Evolutionary conservation across 2,797 vertebrate species (phyloP), one percentile per base, ranked within the genome.

Genomic region (Scomberomorus guttatus): DNA sequence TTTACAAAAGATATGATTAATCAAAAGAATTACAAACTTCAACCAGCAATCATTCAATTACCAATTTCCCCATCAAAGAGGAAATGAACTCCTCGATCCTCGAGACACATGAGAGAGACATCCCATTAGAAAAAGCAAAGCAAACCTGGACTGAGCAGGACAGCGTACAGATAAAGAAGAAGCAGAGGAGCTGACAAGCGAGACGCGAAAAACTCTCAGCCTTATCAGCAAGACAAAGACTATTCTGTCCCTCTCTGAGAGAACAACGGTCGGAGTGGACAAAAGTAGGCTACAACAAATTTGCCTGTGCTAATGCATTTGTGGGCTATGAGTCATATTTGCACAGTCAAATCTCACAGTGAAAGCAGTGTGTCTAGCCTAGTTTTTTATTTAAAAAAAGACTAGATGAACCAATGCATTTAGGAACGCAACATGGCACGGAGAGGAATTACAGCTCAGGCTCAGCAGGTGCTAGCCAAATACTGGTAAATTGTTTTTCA

Each of bases 321-420:
- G 54, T 68, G 64, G 44, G 69, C 51, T 9, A 50, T 81, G 80
- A 75, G 50, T 89, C 85, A 84, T 66, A 66, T 84, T 84, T 87
- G 55, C 51, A 66, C 78, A 72, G 81, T 83, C 18, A 74, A 67
- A 82, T 66, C 13, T 48, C 22, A 32, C 56, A 55, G 50, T 62
- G 69, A 78, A 75, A 79, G 62, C 70, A 60, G 22, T n/a, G 55
- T 72, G 60, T n/a, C 62, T 14, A 29, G 37, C 37, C 58, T 62
- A 1, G 57, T 61, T 73, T 71, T 69, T 63, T 42, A 52, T 48
- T 52, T n/a, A 48, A 51, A 25, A 72, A 54, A 42, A 68, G 22
- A 68, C 17, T 6, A 34, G 46, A 42, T 22, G 13, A 74, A 72
- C 10, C 32, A 25, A 58, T 1, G 3, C 20, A 65, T 79, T 72